Base-by-base conservation (phyloP, 1,140 invertebrate species). In the Acromyrmex heyeri region DNA sequence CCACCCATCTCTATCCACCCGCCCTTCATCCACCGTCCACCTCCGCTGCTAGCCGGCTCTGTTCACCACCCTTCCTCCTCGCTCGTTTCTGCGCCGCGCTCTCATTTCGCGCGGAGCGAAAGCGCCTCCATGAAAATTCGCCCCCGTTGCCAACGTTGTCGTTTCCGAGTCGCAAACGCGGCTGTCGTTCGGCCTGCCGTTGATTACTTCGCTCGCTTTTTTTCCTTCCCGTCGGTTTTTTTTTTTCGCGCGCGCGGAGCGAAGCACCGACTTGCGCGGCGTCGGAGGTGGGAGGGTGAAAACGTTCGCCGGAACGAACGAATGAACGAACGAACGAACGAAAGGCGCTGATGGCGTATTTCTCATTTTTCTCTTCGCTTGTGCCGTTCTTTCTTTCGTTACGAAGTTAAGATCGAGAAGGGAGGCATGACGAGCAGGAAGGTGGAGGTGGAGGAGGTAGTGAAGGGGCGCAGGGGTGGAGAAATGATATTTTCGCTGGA, bases 51-150 rank as follows among this genome's bases (percentile, higher is more conserved):
- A 18, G 50, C 27, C 55, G n/a, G 24, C 24, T 34, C 57, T 24
- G 16, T 48, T 44, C 61, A 16, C 55, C n/a, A n/a, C 48, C 38
- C 38, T 53, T 53, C 30, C 55, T 34, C 73, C 5, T 21, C 50
- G 55, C 10, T 24, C 53, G 59, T 44, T 79, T 59, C 75, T 64
- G 24, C 48, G 59, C 62, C 38, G 72, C 82, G 64, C 89, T 90
- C 81, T 90, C 90, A 90, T 90, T 91, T 69, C 73, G 79, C 76
- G 75, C 77, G 62, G 53, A 79, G 55, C 67, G 86, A 91, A 83
- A 91, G 77, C 50, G 86, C 86, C 83, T 90, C 81, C 89, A 88
- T 91, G 90, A 90, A 91, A 91, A 90, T 91, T 91, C 88, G 88
- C 69, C 77, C 73, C 86, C 50, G 70, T 50, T 27, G 73, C 79